Percentiles rank a stretch among this genome's conserved stretches.
Evolutionary conservation across 2,888 invertebrate species (phyloP).

Genomic region (Mesoligia furuncula): DNA sequence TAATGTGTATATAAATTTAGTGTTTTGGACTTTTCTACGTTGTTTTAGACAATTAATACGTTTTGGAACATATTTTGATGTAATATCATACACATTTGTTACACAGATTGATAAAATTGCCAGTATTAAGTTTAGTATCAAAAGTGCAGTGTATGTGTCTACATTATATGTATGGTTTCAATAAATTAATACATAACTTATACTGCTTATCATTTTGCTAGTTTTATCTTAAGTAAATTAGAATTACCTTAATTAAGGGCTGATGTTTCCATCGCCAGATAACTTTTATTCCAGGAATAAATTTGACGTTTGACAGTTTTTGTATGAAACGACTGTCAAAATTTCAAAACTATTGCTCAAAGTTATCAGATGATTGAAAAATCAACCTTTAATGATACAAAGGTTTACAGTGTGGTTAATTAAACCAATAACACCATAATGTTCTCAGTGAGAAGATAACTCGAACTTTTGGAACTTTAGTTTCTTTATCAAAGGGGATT

Average conservation of each 20-base stretch:
- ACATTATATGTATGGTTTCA: constrained; percentile 50
- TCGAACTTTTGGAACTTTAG: not conserved
- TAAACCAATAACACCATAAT: too few species aligned
- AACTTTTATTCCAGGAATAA: too few species aligned
- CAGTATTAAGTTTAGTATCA: constrained; percentile 56
- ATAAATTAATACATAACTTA: constrained; percentile 49
- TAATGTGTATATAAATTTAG: constrained; percentile 62
- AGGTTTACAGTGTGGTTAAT: not conserved
- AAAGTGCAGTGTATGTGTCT: constrained; percentile 49
- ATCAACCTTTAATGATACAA: not conserved
- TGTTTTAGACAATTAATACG: constrained; percentile 53
- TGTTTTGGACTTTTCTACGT: constrained; percentile 67
- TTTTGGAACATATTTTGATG: constrained; percentile 56
- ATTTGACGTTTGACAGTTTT: too few species aligned
- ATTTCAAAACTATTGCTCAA: too few species aligned
- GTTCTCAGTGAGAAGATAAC: not conserved
- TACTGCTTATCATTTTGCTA: constrained; percentile 44
- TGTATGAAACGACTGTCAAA: too few species aligned
- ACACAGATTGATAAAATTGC: constrained; percentile 42
- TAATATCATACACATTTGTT: constrained; percentile 60
- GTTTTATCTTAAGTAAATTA: not conserved
- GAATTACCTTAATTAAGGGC: not conserved
- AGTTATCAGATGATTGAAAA: too few species aligned
- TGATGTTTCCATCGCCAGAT: too few species aligned
- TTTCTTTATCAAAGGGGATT: not conserved